A percentile compares a stretch with the other conserved stretches of the same genome.
These are phyloP conservation scores for Diadumene lineata DNA, from an alignment of 92 coral and sea anemone species.

Conservation along the genomic window DNA sequence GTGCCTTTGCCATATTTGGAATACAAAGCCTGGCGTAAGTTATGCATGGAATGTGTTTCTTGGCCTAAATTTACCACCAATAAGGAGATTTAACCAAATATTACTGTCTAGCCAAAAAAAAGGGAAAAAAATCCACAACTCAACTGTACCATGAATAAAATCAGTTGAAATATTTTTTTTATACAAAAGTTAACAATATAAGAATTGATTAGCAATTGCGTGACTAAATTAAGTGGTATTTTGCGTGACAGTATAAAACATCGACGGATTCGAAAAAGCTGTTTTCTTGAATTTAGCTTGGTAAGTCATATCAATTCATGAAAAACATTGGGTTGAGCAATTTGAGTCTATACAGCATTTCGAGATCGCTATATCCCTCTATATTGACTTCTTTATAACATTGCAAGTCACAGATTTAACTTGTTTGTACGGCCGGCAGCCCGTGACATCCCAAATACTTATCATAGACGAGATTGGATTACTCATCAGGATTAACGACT, in stretches of 20 bases:
- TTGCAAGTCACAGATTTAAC: neutral
- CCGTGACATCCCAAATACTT: constrained; percentile 38
- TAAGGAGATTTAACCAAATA: neutral
- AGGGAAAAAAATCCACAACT: too few species aligned
- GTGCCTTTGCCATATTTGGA: constrained; percentile 90
- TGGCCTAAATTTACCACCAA: constrained; percentile 11
- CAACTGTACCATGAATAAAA: too few species aligned
- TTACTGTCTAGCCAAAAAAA: neutral
- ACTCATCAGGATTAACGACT: neutral
- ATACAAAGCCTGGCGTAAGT: constrained; percentile 23
- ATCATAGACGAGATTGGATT: constrained; percentile 2
- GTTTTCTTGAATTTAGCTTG: neutral
- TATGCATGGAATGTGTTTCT: constrained; percentile 38
- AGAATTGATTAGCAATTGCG: constrained; percentile 11
- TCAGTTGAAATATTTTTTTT: too few species aligned
- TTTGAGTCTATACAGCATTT: neutral
- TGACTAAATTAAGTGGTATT: neutral
- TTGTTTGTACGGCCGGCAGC: too few species aligned
- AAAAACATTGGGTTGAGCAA: neutral
- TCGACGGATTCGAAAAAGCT: constrained; percentile 4
- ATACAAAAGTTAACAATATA: too few species aligned
- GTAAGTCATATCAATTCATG: neutral
- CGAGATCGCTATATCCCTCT: neutral
- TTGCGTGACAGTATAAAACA: constrained; percentile 6
- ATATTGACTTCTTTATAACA: neutral